Evolutionary conservation across 2,888 invertebrate genomes (phyloP).

Genomic region (Hirtodrosophila duncani): DNA sequence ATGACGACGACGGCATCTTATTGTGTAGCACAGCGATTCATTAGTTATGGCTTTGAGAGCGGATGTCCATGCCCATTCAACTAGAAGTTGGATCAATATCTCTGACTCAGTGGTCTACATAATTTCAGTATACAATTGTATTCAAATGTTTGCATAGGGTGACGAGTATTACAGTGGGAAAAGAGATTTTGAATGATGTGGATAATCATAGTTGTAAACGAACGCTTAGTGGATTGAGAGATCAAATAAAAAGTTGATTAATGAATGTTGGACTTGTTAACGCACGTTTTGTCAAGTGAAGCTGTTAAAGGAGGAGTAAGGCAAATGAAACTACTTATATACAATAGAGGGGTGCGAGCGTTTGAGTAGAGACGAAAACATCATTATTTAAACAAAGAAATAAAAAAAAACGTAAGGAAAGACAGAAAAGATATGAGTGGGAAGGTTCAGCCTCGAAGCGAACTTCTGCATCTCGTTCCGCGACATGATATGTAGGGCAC

Average conservation of each 20-base stretch:
- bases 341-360: no score
- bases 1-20: slow-evolving; percentile 4
- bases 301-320: background rate
- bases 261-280: slow-evolving; percentile 8
- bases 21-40: slow-evolving; percentile 21
- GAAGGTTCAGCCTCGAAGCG: no score
- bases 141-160: slow-evolving; percentile 39
- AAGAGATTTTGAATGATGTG: background rate
- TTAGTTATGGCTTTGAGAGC: slow-evolving; percentile 31
- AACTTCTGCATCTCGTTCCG: no score
- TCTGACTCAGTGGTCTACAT: slow-evolving; percentile 11
- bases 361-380: no score
- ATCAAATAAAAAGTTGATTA: slow-evolving; percentile 22
- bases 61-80: slow-evolving; percentile 1
- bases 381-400: no score
- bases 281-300: background rate
- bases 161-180: slow-evolving; percentile 26
- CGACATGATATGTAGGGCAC: no score
- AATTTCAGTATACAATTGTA: slow-evolving; percentile 16
- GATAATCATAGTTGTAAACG: background rate
- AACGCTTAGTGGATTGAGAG: slow-evolving; percentile 23
- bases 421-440: no score
- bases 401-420: no score
- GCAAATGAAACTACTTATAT: no score
- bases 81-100: slow-evolving; percentile 6